Evolutionary conservation across 1,140 invertebrate genomes (phyloP).

Genomic region (Diorhabda carinulata): DNA sequence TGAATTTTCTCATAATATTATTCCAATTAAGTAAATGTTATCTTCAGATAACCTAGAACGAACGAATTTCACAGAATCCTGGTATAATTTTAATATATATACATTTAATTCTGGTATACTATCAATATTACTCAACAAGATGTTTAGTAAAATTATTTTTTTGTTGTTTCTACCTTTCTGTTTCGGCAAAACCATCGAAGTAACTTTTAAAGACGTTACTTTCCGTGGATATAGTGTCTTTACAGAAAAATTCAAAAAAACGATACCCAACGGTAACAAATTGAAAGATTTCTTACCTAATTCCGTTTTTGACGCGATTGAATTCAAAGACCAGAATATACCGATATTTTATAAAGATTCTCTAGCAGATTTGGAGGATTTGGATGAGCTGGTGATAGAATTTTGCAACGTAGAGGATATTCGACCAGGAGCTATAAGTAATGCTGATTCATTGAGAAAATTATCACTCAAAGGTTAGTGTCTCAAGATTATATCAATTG

Average conservation of each 20-base stretch:
- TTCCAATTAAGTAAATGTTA: not conserved
- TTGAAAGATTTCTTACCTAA: conserved; percentile 28
- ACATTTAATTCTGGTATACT: not conserved
- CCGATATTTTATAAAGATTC: conserved; percentile 28
- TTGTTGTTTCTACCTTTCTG: conserved; percentile 16
- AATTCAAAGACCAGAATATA: conserved; percentile 27
- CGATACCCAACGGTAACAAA: conserved; percentile 21
- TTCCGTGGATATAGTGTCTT: conserved; percentile 30
- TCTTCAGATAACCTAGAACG: conserved; percentile 4
- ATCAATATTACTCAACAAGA: not conserved
- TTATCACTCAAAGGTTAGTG: conserved; percentile 21
- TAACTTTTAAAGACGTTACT: conserved; percentile 31
- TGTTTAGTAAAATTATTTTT: not conserved
- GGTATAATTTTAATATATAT: not conserved
- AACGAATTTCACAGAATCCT: not conserved
- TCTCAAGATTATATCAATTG: too few relatives aligned
- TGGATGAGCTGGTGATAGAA: conserved; percentile 34
- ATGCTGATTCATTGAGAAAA: conserved; percentile 25
- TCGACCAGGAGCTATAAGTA: conserved; percentile 29
- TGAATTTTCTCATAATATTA: too few relatives aligned
- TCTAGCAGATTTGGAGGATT: conserved; percentile 25
- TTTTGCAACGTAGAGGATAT: conserved; percentile 27
- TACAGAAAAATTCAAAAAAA: conserved; percentile 30
- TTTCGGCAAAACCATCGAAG: conserved; percentile 1
- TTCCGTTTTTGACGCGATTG: conserved; percentile 25